Evolutionary conservation across 2,888 invertebrate species (phyloP), one percentile per base, ranked within the genome.

Genomic region (Drosophila kambysellisi): DNA sequence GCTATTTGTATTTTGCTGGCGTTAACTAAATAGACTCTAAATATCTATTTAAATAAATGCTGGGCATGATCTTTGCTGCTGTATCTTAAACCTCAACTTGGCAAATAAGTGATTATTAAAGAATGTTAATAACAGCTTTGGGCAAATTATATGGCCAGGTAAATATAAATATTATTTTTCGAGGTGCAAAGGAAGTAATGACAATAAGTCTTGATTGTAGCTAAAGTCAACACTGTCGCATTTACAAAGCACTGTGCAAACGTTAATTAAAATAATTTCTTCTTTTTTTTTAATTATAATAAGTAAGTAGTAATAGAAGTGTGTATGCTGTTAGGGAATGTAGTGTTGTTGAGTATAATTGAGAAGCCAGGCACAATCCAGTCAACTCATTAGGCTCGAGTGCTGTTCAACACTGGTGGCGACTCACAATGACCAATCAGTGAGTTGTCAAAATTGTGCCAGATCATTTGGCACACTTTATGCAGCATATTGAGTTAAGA

Each of bases 401-500:
- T 64, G 63, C 12, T 12, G 6, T 20, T 37, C 20, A 2, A 11
- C 20, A 8, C 8, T 35, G 20, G 12, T 20, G 43, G 30, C 35
- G n/a, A 43, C 41, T 57, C 69, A 51, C 70, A 68, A 69, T 69
- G 68, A 68, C 50, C 68, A 69, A 69, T 68, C 68, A 51, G 50
- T 70, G 48, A 61, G 41, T 54, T 54, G 39, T 54, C 53, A 12
- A 70, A 58, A 70, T 54, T 32, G 6, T 37, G 71, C 71, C 20
- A 20, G 11, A 70, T 70, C 70, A 70, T 48, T 54, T 32, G 37
- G 20, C 43, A 35, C 62, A 61, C 50, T 61, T 65, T 29, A 8
- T 20, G 32, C 20, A 3, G 25, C 6, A 5, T 32, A 5, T 32
- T 25, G 5, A n/a, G 32, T 30, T 20, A 4, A 58, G 58, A 58